Evolutionary conservation across 2,113 vertebrate species (phyloP).

Genomic region (Notiomystis cincta): DNA sequence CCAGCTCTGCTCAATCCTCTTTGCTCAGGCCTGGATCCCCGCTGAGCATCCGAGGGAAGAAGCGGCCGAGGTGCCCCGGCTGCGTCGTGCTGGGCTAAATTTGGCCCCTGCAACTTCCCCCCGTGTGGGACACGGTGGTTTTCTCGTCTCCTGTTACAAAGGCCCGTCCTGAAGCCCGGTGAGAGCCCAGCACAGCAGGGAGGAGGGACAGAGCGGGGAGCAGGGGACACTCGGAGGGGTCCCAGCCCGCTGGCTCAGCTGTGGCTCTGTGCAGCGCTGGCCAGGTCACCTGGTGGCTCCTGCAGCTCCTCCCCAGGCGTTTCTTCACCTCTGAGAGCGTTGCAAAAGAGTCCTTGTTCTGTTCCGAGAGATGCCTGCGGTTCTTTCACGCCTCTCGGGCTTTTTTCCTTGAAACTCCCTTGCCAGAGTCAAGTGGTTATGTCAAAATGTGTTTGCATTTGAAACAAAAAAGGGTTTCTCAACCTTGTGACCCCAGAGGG

Average conservation of each 20-base stretch:
- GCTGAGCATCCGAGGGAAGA: not conserved
- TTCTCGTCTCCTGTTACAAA: not conserved
- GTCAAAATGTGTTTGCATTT: not conserved
- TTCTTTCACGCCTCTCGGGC: not conserved
- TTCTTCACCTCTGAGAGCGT: not conserved
- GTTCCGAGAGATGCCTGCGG: not conserved
- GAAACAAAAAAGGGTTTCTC: not conserved
- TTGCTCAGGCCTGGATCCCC: not conserved
- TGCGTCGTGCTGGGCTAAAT: not conserved
- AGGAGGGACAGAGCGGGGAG: not conserved
- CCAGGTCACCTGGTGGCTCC: not conserved
- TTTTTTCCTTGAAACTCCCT: not conserved
- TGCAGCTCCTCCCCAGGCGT: fast-evolving
- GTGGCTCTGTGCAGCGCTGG: not conserved
- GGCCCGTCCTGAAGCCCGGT: not conserved
- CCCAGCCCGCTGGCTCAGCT: fast-evolving
- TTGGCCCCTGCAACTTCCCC: not conserved
- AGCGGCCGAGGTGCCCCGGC: not conserved
- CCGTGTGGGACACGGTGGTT: not conserved
- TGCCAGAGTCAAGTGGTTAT: not conserved
- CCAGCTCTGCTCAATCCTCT: not conserved
- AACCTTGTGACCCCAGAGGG: not conserved
- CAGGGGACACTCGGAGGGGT: fast-evolving
- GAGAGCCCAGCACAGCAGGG: fast-evolving
- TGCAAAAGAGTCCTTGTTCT: not conserved